Evolutionary conservation across 2,888 invertebrate genomes (phyloP).

Genomic region (Asteroscopus sphinx): DNA sequence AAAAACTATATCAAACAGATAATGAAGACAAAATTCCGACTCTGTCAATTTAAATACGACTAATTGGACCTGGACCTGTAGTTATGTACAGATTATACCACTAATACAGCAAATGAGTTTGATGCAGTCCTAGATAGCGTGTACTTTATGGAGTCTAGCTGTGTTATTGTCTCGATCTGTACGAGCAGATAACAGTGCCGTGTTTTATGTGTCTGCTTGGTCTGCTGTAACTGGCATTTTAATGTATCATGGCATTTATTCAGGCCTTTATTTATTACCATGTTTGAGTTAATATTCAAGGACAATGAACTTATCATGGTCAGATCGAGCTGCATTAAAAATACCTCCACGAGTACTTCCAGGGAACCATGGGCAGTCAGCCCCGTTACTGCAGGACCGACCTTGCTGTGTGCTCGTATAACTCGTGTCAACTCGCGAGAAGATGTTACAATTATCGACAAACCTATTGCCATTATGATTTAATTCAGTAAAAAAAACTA

Average conservation of each 20-base stretch:
- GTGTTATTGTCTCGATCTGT: constrained; percentile 51
- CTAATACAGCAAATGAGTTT: constrained; percentile 38
- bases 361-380: too few relatives aligned
- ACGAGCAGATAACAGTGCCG: constrained; percentile 31
- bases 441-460: too few relatives aligned
- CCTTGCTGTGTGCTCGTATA: too few relatives aligned
- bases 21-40: too few relatives aligned
- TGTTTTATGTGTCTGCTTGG: constrained; percentile 59
- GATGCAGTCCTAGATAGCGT: constrained; percentile 53
- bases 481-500: not conserved
- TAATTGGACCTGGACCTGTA: not conserved
- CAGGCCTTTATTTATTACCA: constrained; percentile 14
- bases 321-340: too few relatives aligned
- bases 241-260: constrained; percentile 21
- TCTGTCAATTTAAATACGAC: not conserved
- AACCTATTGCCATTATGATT: too few relatives aligned
- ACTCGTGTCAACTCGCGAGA: too few relatives aligned
- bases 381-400: too few relatives aligned
- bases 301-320: too few relatives aligned
- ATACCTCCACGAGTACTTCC: too few relatives aligned
- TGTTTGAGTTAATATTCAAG: not conserved
- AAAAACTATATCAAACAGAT: too few relatives aligned
- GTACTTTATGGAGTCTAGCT: constrained; percentile 56
- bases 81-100: constrained; percentile 8
- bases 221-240: constrained; percentile 45